Percentiles rank a stretch among this genome's conserved stretches.
These are phyloP conservation scores for Rousettus madagascariensis DNA, from an alignment of 2,797 vertebrate genomes.

Conservation along the genomic window DNA sequence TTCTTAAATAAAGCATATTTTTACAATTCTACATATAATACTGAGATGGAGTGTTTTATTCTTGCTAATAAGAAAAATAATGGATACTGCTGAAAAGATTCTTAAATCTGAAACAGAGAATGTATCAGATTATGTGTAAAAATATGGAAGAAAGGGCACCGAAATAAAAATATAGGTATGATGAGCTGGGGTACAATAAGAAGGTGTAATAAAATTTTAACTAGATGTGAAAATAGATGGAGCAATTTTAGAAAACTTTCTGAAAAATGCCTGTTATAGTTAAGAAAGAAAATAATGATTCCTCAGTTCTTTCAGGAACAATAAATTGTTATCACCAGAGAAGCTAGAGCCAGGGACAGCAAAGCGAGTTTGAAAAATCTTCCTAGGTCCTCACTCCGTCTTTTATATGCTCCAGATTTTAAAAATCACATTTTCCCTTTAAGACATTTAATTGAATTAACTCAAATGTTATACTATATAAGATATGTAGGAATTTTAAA, in stretches of 20 bases:
- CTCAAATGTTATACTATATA: neutral
- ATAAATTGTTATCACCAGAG: neutral
- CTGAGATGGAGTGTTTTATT: neutral
- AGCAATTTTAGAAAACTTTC: neutral
- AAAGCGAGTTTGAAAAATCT: neutral
- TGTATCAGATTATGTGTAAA: neutral
- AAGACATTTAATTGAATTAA: slow-evolving; percentile 14
- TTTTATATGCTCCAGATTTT: neutral
- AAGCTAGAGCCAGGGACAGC: neutral
- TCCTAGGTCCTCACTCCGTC: neutral
- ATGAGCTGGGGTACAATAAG: neutral
- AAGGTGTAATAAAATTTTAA: neutral
- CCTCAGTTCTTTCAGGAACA: neutral
- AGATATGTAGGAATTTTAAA: neutral
- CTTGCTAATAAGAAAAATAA: neutral
- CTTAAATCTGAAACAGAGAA: neutral
- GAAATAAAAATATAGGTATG: neutral
- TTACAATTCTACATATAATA: neutral
- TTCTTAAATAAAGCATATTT: neutral
- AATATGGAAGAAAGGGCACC: neutral
- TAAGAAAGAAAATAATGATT: neutral
- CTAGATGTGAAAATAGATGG: neutral
- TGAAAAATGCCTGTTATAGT: neutral
- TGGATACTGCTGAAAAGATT: neutral
- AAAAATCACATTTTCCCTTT: neutral